Evolutionary conservation across 2,888 invertebrate genomes (phyloP), one percentile per base, ranked within the genome.

Genomic region (Zhuqinia jingwanae): DNA sequence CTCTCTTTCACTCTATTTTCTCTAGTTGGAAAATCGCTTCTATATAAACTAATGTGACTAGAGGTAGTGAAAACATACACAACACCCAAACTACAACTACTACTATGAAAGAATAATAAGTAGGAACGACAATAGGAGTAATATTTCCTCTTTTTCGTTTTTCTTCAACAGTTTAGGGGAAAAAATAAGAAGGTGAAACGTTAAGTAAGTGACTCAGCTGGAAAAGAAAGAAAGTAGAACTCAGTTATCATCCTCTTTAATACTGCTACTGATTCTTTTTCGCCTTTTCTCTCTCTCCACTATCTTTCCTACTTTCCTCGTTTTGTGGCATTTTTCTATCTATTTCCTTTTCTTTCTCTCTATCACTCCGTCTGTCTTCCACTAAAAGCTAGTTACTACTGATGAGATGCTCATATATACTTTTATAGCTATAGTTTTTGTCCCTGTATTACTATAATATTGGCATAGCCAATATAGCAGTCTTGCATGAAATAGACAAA

Each of bases 241-340:
- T 78, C 70, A 70, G 85, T 86, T 81, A 86, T 86, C 79, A 86
- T 86, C 86, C 80, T 85, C 81, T 81, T 81, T 81, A 76, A 86
- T 80, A 75, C 80, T 76, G n/a, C 86, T 76, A 17, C 75, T 80
- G 70, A 78, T 85, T 70, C 73, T 68, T 65, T 77, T 84, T 77
- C 60, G 50, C 45, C 75, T 45, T 85, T 80, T 78, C 56, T 50
- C 36, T 22, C 36, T 56, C 22, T 45, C 78, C 20, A 42, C 63
- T 36, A 56, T 58, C 45, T 47, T 68, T 36, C 8, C 36, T 3
- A 36, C 36, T 56, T 78, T 80, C 42, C 78, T 58, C 70, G 70
- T 85, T 85, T 85, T 78, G 70, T 85, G 56, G 58, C 53, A 68
- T 77, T 53, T 79, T 65, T 27, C 22, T 36, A 8, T 56, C 17